Percentiles rank a stretch among this genome's conserved stretches.
These are phyloP conservation scores for Protonemura montana DNA, from an alignment of 2,888 invertebrate genomes.

Conservation along the genomic window DNA sequence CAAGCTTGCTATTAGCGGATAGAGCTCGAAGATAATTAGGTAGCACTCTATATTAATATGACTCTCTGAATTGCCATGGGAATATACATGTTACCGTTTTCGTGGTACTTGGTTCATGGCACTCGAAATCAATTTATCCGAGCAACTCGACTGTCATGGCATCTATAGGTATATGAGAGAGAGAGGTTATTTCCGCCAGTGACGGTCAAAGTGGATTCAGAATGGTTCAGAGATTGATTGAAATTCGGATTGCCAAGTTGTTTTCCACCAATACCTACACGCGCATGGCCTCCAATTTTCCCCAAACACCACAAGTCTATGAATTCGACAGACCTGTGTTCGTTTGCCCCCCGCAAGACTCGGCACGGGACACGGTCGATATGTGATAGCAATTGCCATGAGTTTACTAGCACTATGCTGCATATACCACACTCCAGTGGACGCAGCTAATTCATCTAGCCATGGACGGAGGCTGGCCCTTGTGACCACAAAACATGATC, in stretches of 20 bases:
- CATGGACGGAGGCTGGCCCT: too few relatives aligned
- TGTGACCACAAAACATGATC: background rate
- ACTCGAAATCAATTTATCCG: background rate
- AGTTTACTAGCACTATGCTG: too few relatives aligned
- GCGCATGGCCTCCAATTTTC: too few relatives aligned
- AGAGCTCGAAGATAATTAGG: background rate
- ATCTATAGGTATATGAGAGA: background rate
- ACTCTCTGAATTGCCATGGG: background rate
- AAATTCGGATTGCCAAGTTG: background rate
- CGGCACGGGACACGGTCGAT: too few relatives aligned
- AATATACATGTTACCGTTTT: background rate
- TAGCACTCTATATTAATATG: conserved; percentile 1
- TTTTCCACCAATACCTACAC: too few relatives aligned
- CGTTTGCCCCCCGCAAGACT: too few relatives aligned
- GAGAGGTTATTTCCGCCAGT: background rate
- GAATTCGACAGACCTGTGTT: too few relatives aligned
- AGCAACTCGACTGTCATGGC: background rate
- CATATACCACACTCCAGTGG: too few relatives aligned
- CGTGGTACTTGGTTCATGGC: background rate
- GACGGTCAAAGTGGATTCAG: background rate
- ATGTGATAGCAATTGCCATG: too few relatives aligned
- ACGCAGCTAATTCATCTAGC: too few relatives aligned
- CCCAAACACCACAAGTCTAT: too few relatives aligned
- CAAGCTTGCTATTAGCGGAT: background rate
- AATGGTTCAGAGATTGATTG: background rate